Percentiles rank a stretch among this genome's conserved stretches.
Evolutionary conservation across 2,797 vertebrate genomes (phyloP).

Genomic region (Spinus olivaceus): DNA sequence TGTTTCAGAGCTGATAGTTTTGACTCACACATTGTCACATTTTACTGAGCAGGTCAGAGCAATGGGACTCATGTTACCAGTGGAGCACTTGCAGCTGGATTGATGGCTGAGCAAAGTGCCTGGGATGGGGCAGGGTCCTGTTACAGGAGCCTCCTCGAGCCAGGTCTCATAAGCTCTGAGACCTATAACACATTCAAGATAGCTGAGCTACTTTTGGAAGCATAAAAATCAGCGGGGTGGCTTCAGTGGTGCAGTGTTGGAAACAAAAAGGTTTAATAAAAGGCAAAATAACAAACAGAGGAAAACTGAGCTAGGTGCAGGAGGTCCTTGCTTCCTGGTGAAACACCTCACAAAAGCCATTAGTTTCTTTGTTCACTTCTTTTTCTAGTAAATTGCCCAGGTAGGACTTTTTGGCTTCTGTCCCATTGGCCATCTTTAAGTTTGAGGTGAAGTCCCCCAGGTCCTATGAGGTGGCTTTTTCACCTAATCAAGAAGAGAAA

Average conservation of each 20-base stretch:
- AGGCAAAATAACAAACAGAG: neutral
- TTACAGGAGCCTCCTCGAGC: neutral
- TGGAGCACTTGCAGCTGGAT: neutral
- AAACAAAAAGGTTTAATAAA: neutral
- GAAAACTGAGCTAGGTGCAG: neutral
- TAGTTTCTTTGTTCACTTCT: neutral
- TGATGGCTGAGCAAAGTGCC: neutral
- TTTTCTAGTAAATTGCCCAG: neutral
- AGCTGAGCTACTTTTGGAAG: neutral
- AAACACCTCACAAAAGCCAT: neutral
- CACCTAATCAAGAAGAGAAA: neutral
- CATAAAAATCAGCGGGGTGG: neutral
- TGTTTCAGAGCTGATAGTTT: neutral
- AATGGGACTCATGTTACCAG: rapidly evolving
- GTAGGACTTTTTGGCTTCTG: no score
- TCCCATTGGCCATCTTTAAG: neutral
- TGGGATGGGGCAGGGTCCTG: neutral
- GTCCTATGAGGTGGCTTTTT: neutral
- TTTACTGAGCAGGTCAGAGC: neutral
- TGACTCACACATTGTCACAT: rapidly evolving
- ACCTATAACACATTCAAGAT: neutral
- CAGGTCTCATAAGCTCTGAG: neutral
- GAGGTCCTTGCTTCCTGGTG: neutral
- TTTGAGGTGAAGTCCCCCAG: neutral
- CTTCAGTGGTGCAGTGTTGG: neutral